These are phyloP conservation scores for Pogonomyrmex barbatus DNA, from an alignment of 1,140 invertebrate genomes.

Conservation along the genomic window DNA sequence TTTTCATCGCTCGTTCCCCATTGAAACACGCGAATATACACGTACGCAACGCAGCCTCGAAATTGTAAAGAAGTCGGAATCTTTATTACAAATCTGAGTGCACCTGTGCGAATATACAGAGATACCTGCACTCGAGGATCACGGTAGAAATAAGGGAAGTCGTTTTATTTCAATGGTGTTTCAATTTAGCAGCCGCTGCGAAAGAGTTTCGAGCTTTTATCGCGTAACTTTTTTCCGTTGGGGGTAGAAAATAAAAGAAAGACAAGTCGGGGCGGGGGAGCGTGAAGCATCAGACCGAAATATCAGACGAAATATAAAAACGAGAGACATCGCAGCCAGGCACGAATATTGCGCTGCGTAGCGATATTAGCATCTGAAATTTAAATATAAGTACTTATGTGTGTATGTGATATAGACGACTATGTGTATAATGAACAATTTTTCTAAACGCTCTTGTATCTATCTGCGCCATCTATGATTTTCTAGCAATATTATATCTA, in stretches of 20 bases:
- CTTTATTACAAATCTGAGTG: conserved; percentile 54
- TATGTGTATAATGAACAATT: background rate
- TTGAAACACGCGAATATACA: conserved; percentile 11
- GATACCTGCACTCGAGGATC: conserved; percentile 11
- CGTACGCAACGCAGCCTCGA: conserved; percentile 30
- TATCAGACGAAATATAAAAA: conserved; percentile 33
- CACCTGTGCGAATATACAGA: background rate
- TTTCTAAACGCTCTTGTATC: background rate
- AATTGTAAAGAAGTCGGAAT: conserved; percentile 43
- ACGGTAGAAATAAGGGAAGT: conserved; percentile 12
- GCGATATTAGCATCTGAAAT: conserved; percentile 25
- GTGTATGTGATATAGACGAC: background rate
- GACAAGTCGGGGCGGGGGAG: background rate
- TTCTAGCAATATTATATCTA: background rate
- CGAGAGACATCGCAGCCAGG: conserved; percentile 61
- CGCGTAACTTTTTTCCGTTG: conserved; percentile 70
- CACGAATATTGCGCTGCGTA: conserved; percentile 53
- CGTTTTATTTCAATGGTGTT: conserved; percentile 74
- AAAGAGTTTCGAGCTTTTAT: conserved; percentile 78
- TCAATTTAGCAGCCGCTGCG: conserved; percentile 75
- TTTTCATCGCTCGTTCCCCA: conserved; percentile 18
- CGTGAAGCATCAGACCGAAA: conserved; percentile 31
- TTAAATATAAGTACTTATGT: conserved; percentile 14
- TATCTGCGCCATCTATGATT: background rate
- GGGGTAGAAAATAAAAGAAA: conserved; percentile 69